Percentiles rank a stretch among this genome's conserved stretches.
Conservation (phyloP, 2,797 vertebrate genomes). For the Saxicola maurus region DNA sequence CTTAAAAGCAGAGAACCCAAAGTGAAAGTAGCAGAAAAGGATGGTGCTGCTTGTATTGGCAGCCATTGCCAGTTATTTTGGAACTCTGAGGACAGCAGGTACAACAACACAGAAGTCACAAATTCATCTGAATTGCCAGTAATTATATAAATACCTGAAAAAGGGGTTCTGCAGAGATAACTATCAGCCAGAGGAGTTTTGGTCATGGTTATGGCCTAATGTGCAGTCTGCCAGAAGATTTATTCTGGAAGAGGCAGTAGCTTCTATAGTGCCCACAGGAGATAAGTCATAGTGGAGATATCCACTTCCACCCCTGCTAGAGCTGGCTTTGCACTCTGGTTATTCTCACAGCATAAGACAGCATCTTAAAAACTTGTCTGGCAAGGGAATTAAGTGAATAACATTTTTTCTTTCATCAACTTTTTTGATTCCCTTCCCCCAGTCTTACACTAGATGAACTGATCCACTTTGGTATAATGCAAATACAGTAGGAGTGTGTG, state of each 20-base stretch:
- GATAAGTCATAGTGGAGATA: background rate
- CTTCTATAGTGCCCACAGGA: background rate
- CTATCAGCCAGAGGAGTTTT: background rate
- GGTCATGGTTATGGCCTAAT: background rate
- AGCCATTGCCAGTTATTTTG: background rate
- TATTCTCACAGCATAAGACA: background rate
- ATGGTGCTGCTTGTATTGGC: fast-evolving
- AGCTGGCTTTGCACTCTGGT: background rate
- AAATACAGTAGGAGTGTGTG: background rate
- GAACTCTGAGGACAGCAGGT: background rate
- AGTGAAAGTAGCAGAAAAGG: background rate
- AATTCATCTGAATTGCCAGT: background rate
- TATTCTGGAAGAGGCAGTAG: background rate
- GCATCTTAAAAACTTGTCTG: background rate
- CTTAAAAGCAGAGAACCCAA: background rate
- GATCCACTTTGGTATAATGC: background rate
- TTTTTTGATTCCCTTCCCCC: background rate
- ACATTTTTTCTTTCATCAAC: background rate
- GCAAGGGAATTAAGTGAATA: background rate
- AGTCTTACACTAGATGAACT: background rate
- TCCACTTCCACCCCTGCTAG: background rate
- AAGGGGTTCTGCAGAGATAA: background rate
- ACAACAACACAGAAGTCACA: background rate
- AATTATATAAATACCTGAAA: background rate
- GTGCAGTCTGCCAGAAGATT: background rate